Evolutionary conservation across 2,113 vertebrate species (phyloP), one percentile per base, ranked within the genome.

Genomic region (Vidua macroura): DNA sequence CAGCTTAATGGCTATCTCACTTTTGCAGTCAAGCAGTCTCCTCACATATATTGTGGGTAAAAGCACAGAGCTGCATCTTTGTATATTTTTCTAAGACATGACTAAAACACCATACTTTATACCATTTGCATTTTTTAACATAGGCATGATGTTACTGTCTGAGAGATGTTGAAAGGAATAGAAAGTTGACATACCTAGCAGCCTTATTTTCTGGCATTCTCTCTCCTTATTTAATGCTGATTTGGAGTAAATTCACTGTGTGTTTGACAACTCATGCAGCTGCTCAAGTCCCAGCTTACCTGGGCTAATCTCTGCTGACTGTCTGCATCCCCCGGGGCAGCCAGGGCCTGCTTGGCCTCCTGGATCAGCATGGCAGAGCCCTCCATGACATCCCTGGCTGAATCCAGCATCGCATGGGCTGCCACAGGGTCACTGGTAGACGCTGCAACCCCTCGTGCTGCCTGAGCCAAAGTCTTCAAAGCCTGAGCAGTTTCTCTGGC

Each of bases 271-370:
- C 15, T 46, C 13, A 7, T 0, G 11, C 14, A 37, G n/a, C 28
- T 62, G 37, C 49, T 60, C 5, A 30, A 21, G 33, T 4, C 12
- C 4, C 56, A 58, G 48, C 97, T 98, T 90, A 99, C 99, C 99
- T 99, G 99, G 30, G 99, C 99, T 74, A 99, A 97, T 78, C 99
- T 99, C 97, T 99, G 99, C 93, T 99, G 99, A 86, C 99, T 99
- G 96, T 99, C 99, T 1, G 99, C 98, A 56, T 99, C 99, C 31
- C 99, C 99, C 1, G 99, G 99, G 33, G 98, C 99, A 59, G 98
- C 98, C 94, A 99, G 97, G 31, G 99, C 99, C 97, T 99, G 98
- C 95, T 99, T 99, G 21, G 99, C 99, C 96, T 99, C 99, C 13
- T 99, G 99, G 90, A 99, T 99, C 76, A 99, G 98, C 98, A 99